Evolutionary conservation across 2,797 vertebrate genomes (phyloP).

Genomic region (Gephyroberyx darwinii): DNA sequence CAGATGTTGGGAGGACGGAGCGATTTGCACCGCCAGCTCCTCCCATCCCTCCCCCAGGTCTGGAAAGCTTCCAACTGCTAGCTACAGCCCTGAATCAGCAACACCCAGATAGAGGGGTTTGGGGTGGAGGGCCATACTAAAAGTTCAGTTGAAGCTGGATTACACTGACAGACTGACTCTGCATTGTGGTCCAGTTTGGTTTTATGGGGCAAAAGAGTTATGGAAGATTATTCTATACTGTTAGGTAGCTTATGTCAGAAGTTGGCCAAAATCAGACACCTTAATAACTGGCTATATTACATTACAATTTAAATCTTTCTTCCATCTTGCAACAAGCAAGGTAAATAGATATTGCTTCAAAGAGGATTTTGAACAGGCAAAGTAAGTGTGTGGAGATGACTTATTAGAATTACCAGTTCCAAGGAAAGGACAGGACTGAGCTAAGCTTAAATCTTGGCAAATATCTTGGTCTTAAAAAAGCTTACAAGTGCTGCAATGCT

Average conservation of each 20-base stretch:
- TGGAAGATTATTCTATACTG: not conserved
- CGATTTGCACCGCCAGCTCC: conserved; percentile 73
- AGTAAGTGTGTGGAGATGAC: not conserved
- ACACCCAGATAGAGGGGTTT: conserved; percentile 72
- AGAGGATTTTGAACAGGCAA: not conserved
- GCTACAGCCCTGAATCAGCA: conserved; percentile 90
- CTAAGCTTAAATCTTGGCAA: conserved; percentile 63
- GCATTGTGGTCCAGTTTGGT: conserved; percentile 75
- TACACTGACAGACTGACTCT: conserved; percentile 70
- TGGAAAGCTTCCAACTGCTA: conserved; percentile 90
- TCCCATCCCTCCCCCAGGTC: conserved; percentile 79
- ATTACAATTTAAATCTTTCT: not conserved
- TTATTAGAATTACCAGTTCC: conserved; percentile 24
- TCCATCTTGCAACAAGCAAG: not conserved
- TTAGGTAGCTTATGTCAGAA: not conserved
- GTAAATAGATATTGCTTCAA: not conserved
- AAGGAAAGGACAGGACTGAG: conserved; percentile 18
- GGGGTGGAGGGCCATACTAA: conserved; percentile 70
- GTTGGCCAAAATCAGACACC: not conserved
- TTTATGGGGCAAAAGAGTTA: conserved; percentile 3
- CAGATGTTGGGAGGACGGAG: conserved; percentile 78
- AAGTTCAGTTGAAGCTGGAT: conserved; percentile 75
- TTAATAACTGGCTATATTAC: too few species aligned
- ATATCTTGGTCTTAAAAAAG: conserved; percentile 30
- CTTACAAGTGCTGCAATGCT: conserved; percentile 71